A percentile compares a stretch with the other conserved stretches of the same genome.
Conservation (phyloP, 2,888 invertebrate species). For the Dendrolimus houi region DNA sequence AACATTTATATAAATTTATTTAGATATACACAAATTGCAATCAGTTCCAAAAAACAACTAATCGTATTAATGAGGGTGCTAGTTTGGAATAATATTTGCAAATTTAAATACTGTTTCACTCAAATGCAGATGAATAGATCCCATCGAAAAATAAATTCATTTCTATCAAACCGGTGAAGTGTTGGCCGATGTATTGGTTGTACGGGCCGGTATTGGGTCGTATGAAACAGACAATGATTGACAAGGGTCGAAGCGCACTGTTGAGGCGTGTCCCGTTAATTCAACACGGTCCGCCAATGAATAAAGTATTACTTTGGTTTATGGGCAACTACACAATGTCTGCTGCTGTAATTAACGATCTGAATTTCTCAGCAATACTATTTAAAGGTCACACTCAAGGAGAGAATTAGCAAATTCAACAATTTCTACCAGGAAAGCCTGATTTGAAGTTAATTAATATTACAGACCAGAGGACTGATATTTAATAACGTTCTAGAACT, state of each 20-base stretch:
- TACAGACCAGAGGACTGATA: too few species aligned
- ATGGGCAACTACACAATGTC: not conserved
- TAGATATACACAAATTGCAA: too few species aligned
- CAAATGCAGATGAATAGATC: not conserved
- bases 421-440: not conserved
- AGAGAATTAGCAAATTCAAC: not conserved
- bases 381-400: not conserved
- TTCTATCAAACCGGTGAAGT: not conserved
- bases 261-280: conserved; percentile 22
- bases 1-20: too few species aligned
- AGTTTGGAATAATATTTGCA: too few species aligned
- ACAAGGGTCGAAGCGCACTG: conserved; percentile 21
- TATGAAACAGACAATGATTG: conserved; percentile 15
- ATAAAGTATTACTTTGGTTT: conserved; percentile 15
- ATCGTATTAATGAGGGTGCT: too few species aligned
- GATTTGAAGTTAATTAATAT: not conserved
- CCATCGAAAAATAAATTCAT: not conserved
- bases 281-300: conserved; percentile 23
- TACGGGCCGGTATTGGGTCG: not conserved
- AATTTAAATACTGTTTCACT: too few species aligned
- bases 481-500: too few species aligned
- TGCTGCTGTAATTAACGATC: not conserved
- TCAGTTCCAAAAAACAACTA: too few species aligned
- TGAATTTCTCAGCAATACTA: not conserved
- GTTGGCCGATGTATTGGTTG: not conserved